A percentile compares a stretch with the other conserved stretches of the same genome.
phyloP scores from a whole-genome alignment of 2,888 invertebrate species.

The Eupeodes luniger region DNA sequence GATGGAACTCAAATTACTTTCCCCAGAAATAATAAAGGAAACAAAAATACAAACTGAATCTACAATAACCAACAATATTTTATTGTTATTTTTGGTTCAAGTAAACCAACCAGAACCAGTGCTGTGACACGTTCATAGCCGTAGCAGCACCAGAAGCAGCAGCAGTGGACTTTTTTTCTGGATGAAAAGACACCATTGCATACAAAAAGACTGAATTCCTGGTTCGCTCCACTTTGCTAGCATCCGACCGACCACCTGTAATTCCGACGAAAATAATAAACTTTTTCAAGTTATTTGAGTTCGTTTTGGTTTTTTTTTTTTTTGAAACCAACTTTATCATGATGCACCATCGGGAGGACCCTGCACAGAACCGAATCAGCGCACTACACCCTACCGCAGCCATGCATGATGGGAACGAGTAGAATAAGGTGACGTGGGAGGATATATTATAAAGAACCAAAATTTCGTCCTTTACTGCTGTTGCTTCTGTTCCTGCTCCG shows the following conservation, averaged over 20 bases:
- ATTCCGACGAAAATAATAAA: slow-evolving; percentile 51
- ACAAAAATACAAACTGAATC: not conserved
- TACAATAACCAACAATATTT: slow-evolving; percentile 26
- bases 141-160: no score
- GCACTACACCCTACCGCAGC: not conserved
- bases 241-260: slow-evolving; percentile 54
- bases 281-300: slow-evolving; percentile 40
- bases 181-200: slow-evolving; percentile 15
- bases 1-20: slow-evolving; percentile 26
- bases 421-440: not conserved
- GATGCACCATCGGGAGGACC: slow-evolving; percentile 9
- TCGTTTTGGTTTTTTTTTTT: slow-evolving; percentile 22
- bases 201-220: slow-evolving; percentile 14
- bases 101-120: slow-evolving; percentile 18
- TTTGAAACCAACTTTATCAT: not conserved
- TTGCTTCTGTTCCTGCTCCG: not conserved
- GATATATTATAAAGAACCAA: slow-evolving; percentile 14
- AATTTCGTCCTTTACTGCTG: slow-evolving; percentile 10
- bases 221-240: not conserved
- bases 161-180: slow-evolving; percentile 9
- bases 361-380: not conserved
- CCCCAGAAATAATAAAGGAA: not conserved
- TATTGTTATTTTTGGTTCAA: slow-evolving; percentile 42
- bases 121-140: slow-evolving; percentile 19
- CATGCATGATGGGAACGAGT: slow-evolving; percentile 1